Evolutionary conservation across 2,888 invertebrate genomes (phyloP).

Genomic region (Eupithecia subumbrata): DNA sequence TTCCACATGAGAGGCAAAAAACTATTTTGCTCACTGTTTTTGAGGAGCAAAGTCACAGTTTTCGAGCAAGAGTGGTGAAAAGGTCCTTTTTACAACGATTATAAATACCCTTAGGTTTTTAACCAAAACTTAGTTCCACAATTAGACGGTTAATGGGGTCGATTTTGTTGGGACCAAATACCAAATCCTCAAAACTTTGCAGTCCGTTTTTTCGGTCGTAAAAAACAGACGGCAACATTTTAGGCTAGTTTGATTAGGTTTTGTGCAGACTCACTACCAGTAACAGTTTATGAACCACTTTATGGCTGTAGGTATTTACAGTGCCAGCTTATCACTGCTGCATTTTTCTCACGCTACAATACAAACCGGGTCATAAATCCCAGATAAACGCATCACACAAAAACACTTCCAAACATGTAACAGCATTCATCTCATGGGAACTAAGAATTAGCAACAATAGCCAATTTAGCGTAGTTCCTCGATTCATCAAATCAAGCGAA

Average conservation of each 20-base stretch:
- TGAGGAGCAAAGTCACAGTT: no score
- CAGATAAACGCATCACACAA: constrained; percentile 26
- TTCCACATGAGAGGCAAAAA: no score
- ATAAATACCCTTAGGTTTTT: not conserved
- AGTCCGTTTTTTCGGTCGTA: not conserved
- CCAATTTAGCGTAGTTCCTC: constrained; percentile 70
- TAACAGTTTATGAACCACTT: not conserved
- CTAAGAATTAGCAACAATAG: constrained; percentile 60
- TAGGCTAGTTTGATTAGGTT: not conserved
- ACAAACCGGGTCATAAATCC: constrained; percentile 25
- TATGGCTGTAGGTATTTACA: not conserved
- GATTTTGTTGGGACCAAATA: not conserved
- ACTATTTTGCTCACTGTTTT: no score
- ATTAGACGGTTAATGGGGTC: not conserved
- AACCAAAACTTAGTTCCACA: not conserved
- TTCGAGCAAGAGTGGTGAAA: no score
- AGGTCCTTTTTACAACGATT: no score
- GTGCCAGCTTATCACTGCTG: not conserved
- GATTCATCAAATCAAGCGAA: constrained; percentile 61
- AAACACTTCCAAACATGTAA: constrained; percentile 39
- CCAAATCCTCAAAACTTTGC: no score
- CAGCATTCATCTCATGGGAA: constrained; percentile 58
- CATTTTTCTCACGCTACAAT: constrained; percentile 22
- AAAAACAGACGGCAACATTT: not conserved
- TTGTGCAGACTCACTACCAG: not conserved